Base-by-base conservation (phyloP, 1,140 invertebrate species). In the Lucilia sericata region DNA sequence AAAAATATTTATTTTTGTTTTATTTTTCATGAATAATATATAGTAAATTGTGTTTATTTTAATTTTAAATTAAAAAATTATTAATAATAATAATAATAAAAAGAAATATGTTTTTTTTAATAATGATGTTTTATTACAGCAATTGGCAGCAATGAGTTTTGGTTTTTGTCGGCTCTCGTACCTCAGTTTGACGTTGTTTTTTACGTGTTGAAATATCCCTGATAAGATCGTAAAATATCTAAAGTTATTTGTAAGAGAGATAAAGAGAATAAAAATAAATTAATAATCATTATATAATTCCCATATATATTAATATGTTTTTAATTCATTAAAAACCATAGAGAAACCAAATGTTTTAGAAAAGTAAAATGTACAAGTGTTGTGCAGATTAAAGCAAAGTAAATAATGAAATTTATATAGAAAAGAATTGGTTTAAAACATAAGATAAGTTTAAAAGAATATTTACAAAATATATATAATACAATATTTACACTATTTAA, bases 191-290 rank as follows among this genome's bases (percentile, higher is more conserved):
- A 88, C 90, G 90, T 86, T 89, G 89, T 86, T 91, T 91, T 87
- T 91, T 91, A 86, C 90, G 90, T 86, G 90, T 88, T 89, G 90
- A 91, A 86, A 91, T 91, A 89, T 91, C 90, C 88, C 89, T 91
- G 90, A 91, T 91, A 86, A 91, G 88, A 91, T 91, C 90, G 87
- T 90, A 91, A 89, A 91, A 91, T 87, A 91, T 88, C 90, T 91
- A 83, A 34, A 85, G 5, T 84, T 30, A 60, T 78, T 65, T 8
- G 5, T 21, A 36, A 84, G 70, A 12, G 74, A 36, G 4, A 25
- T 17, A 83, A 12, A 47, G 5, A 49, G 5, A 60, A 82, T 81
- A 74, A 82, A 82, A 84, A 36, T 30, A 82, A 0, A 21, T 60
- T 70, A 84, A 42, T 34, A 74, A 74, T 74, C 14, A 25, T 13